Conservation (phyloP, 2,113 vertebrate species). For the Rhadina sibilatrix region DNA sequence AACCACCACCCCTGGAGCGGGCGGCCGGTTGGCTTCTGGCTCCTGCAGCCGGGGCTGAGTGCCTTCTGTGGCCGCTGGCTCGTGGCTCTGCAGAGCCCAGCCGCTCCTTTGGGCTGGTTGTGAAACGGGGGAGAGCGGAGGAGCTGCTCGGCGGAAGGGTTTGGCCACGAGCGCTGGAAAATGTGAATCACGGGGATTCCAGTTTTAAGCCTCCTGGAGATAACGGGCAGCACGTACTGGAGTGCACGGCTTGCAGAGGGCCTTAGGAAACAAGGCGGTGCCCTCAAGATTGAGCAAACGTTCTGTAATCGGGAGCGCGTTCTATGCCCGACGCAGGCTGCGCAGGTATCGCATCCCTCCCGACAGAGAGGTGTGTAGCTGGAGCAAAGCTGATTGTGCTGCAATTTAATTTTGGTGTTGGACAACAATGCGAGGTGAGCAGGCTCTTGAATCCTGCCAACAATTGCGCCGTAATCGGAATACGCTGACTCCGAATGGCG, state of each 20-base stretch:
- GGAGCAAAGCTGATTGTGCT: neutral
- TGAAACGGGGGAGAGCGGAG: neutral
- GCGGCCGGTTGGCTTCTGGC: rapidly evolving
- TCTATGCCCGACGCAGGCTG: neutral
- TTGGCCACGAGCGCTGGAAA: slow-evolving; percentile 45
- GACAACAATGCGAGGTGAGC: neutral
- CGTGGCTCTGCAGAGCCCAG: neutral
- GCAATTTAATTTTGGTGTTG: slow-evolving; percentile 7
- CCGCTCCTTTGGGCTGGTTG: neutral
- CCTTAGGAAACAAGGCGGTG: slow-evolving; percentile 43
- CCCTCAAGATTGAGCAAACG: slow-evolving; percentile 31
- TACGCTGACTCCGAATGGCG: neutral
- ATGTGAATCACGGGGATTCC: slow-evolving; percentile 59
- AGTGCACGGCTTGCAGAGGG: slow-evolving; percentile 39
- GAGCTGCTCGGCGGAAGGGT: neutral
- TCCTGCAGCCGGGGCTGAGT: rapidly evolving
- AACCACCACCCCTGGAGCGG: neutral
- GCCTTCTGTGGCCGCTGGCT: neutral
- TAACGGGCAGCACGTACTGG: slow-evolving; percentile 33
- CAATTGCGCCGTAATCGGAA: neutral
- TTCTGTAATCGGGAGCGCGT: slow-evolving; percentile 3
- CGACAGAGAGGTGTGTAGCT: slow-evolving; percentile 6
- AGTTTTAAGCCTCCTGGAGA: slow-evolving; percentile 49
- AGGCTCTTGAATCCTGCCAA: neutral
- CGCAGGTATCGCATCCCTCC: neutral